Evolutionary conservation across 2,797 vertebrate species (phyloP), one percentile per base, ranked within the genome.

Genomic region (Spheniscus humboldti): DNA sequence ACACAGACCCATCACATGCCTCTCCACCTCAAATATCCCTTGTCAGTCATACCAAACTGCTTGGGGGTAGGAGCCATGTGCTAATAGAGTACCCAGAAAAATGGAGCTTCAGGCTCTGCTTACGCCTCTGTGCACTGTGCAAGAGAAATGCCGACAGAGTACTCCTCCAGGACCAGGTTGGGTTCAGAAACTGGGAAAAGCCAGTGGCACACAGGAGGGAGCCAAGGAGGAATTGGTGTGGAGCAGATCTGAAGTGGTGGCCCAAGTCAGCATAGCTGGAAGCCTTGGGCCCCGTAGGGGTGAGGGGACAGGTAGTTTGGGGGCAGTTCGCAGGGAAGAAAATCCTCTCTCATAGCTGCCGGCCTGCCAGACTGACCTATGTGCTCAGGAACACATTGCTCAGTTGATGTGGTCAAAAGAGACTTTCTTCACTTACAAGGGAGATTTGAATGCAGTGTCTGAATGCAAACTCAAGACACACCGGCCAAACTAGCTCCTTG

Each of bases 1-100:
- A 59, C 45, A 37, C 1, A 0, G 48, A 56, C 4, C 2, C 45
- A 53, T 68, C 66, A 75, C 35, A 39, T 0, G 0, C 16, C 59
- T 75, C 86, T 93, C 39, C 18, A 52, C n/a, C 24, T 66, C 33
- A 50, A 43, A 59, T 10, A 31, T 63, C 41, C 27, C 25, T 73
- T 55, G 33, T 67, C 74, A 72, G 66, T 85, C 80, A 66, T 53
- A 79, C n/a, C 28, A 72, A 88, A 84, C 15, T 75, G 27, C 68
- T 50, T 43, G 18, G 30, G 35, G 16, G 10, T 35, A 55, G 35
- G 24, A 60, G 28, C 27, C 35, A 28, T 0, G 0, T 43, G 15
- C 39, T 55, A 33, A 55, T 20, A n/a, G 50, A 74, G 23, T 18
- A 23, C 18, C 31, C 53, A 47, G 73, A 48, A 79, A 69, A 72